Evolutionary conservation across 2,888 invertebrate species (phyloP), one percentile per base, ranked within the genome.

Genomic region (Macaria notata): DNA sequence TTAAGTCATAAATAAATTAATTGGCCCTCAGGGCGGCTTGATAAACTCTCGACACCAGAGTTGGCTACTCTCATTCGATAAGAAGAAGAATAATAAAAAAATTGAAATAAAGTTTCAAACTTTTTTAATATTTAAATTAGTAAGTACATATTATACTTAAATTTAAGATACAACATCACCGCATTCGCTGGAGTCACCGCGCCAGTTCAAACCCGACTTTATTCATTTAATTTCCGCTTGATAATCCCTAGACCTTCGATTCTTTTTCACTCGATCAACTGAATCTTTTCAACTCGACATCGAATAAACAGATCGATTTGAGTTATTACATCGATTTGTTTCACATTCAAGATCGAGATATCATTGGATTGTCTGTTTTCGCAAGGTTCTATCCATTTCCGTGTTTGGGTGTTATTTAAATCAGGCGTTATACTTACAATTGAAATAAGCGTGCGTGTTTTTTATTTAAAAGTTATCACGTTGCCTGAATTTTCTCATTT

Each of bases 261-360:
- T 48, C 3, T 41, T 44, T 48, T 33, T 9, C 33, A 31, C 29
- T 41, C 49, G 31, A 52, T 45, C 41, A 6, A 33, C 19, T 48
- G 43, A 45, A 45, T 36, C 29, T 41, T 31, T n/a, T 49, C 48
- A 45, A 6, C 30, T 39, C 31, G 48, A 45, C 48, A 19, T 31
- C 3, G 31, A 33, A 47, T 31, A 52, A 48, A 57, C 57, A 46
- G 4, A 46, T 5, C 19, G 30, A 9, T 46, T 49, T 54, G 54
- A 54, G 33, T 47, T 38, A 59, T 54, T 46, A 36, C 47, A 1
- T 33, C 41, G 33, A 51, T 54, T 49, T 49, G 36, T 49, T 43
- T 33, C n/a, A 45, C 9, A 39, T 49, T 50, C 44, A 54, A 54
- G 31, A 54, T 47, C 49, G 31, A 54, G 42, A 39, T 46, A 44